Evolutionary conservation across 2,113 vertebrate genomes (phyloP).

Genomic region (Corythaeola cristata): DNA sequence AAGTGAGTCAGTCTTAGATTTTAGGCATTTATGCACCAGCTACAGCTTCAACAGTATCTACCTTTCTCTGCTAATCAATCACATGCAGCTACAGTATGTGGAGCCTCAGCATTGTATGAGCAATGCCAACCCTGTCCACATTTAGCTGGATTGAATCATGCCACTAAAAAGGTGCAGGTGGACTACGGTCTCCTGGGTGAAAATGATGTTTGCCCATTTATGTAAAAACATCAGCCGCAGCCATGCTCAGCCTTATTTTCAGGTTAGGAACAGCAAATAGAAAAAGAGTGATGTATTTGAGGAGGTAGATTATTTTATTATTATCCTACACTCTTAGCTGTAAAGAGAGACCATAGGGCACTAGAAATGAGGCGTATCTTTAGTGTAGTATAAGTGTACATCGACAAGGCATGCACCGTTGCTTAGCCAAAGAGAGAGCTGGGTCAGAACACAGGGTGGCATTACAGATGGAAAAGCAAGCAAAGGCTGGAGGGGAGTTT

Average conservation of each 20-base stretch:
- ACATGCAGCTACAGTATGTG: not conserved
- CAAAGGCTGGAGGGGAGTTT: not conserved
- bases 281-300: not conserved
- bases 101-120: not conserved
- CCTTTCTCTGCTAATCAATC: not conserved
- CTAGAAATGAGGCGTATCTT: not conserved
- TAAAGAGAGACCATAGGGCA: not conserved
- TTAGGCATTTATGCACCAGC: not conserved
- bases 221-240: not conserved
- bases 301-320: not conserved
- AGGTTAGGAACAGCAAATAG: not conserved
- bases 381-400: not conserved
- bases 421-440: not conserved
- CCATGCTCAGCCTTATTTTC: not conserved
- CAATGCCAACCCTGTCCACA: not conserved
- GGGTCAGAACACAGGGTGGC: not conserved
- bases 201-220: not conserved
- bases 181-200: not conserved
- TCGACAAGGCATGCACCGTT: not conserved
- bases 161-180: not conserved
- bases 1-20: not conserved
- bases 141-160: not conserved
- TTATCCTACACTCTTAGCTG: not conserved
- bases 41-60: not conserved
- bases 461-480: not conserved